Evolutionary conservation across 2,888 invertebrate species (phyloP).

Genomic region (Meta bourneti): DNA sequence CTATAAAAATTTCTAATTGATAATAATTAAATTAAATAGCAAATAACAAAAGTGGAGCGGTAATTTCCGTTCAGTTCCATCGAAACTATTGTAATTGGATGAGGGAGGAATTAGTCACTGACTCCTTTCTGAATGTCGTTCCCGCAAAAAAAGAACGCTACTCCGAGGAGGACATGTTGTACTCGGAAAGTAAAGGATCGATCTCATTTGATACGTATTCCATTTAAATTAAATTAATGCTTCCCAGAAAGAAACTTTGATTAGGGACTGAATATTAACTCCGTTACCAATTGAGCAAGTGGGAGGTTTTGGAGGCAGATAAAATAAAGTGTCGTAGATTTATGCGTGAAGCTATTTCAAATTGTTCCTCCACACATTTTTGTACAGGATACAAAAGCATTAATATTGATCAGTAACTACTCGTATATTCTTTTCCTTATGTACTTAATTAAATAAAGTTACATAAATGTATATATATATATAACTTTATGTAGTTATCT

Average conservation of each 20-base stretch:
- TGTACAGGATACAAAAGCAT: too few relatives aligned
- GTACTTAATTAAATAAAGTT: too few relatives aligned
- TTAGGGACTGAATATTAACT: conserved; percentile 37
- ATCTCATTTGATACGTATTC: conserved; percentile 39
- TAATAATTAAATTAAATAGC: not conserved
- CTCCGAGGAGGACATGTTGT: conserved; percentile 6
- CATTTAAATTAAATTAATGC: conserved; percentile 63
- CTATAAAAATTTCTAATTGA: not conserved
- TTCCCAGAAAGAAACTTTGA: conserved; percentile 42
- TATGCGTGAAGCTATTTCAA: too few relatives aligned
- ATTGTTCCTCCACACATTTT: too few relatives aligned
- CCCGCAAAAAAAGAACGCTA: not conserved
- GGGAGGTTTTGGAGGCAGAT: not conserved
- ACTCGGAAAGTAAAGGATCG: conserved; percentile 23
- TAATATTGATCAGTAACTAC: too few relatives aligned
- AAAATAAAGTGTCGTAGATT: too few relatives aligned
- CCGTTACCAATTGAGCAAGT: conserved; percentile 32
- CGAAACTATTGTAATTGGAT: not conserved
- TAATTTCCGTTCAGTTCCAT: not conserved
- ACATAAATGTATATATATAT: too few relatives aligned
- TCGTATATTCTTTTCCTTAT: too few relatives aligned
- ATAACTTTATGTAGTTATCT: too few relatives aligned
- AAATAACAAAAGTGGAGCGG: not conserved
- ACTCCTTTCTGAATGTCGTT: not conserved
- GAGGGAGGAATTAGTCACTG: not conserved